Percentiles rank a stretch among this genome's conserved stretches.
phyloP scores from a whole-genome alignment of 2,797 vertebrate genomes.

The Tiaroga cobitis region DNA sequence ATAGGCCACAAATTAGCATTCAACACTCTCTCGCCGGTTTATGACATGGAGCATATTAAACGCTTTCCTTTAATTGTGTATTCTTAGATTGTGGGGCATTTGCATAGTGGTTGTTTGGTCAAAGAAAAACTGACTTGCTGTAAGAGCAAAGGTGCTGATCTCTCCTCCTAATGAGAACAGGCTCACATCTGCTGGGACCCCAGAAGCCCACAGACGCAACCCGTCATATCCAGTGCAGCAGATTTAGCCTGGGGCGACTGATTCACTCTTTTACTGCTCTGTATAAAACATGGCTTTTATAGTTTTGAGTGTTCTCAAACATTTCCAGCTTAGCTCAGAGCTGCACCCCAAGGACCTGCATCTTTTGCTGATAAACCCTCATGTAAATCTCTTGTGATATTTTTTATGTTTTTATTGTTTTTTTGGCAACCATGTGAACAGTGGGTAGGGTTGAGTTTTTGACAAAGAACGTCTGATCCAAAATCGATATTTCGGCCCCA shows the following conservation, averaged over 20 bases:
- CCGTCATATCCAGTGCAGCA: conserved; percentile 16
- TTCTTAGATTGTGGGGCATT: conserved; percentile 69
- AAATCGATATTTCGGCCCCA: neutral
- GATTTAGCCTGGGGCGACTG: conserved; percentile 38
- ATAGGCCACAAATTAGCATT: conserved; percentile 29
- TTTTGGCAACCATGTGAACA: neutral
- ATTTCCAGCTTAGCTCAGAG: conserved; percentile 32
- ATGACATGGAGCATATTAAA: conserved; percentile 69
- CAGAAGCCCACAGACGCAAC: conserved; percentile 13
- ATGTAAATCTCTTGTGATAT: conserved; percentile 24
- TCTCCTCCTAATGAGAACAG: conserved; percentile 66
- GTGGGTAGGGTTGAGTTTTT: conserved; percentile 10
- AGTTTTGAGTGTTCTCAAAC: conserved; percentile 17
- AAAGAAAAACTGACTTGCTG: conserved; percentile 66
- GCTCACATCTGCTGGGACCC: conserved; percentile 49
- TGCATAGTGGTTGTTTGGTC: conserved; percentile 68
- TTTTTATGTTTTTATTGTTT: conserved; percentile 17
- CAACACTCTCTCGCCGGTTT: conserved; percentile 54
- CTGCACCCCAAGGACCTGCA: conserved; percentile 25
- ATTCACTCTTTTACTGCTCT: conserved; percentile 34
- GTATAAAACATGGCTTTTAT: conserved; percentile 6
- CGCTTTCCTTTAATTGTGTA: conserved; percentile 71
- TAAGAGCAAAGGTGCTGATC: conserved; percentile 69
- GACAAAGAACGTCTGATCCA: neutral
- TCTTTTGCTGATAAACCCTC: conserved; percentile 30